phyloP scores from a whole-genome alignment of 2,797 vertebrate species.

The Argentina silus region DNA sequence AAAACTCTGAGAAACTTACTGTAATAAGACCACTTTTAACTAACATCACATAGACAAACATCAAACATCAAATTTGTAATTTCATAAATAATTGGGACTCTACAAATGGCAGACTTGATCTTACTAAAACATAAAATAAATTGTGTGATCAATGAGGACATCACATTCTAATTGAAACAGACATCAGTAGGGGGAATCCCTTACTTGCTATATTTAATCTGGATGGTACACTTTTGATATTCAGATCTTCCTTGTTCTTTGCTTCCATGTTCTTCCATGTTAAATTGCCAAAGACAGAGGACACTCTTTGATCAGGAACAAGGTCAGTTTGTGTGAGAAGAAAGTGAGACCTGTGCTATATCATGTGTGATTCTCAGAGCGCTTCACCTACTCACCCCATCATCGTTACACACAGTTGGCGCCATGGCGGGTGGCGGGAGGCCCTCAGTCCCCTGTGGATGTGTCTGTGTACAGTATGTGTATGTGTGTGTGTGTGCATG shows the following conservation, averaged over 20 bases:
- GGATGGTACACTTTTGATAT: conserved; percentile 13
- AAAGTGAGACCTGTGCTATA: conserved; percentile 24
- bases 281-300: conserved; percentile 17
- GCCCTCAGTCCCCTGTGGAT: conserved; percentile 71
- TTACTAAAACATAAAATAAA: not conserved
- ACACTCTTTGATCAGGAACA: conserved; percentile 11
- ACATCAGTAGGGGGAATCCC: not conserved
- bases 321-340: not conserved
- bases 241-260: too few species aligned
- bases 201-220: not conserved
- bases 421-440: conserved; percentile 79
- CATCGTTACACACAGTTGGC: conserved; percentile 79
- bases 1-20: too few species aligned
- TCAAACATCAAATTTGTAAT: not conserved
- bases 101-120: not conserved
- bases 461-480: not conserved
- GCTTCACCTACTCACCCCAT: conserved; percentile 67
- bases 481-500: not conserved
- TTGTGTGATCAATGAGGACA: not conserved
- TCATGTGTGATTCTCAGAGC: conserved; percentile 59
- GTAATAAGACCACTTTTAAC: too few species aligned
- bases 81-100: conserved; percentile 2
- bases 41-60: not conserved
- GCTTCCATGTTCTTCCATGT: conserved; percentile 18
- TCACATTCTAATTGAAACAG: not conserved